Conservation (phyloP, 2,113 vertebrate species). For the Bothrops jararaca region DNA sequence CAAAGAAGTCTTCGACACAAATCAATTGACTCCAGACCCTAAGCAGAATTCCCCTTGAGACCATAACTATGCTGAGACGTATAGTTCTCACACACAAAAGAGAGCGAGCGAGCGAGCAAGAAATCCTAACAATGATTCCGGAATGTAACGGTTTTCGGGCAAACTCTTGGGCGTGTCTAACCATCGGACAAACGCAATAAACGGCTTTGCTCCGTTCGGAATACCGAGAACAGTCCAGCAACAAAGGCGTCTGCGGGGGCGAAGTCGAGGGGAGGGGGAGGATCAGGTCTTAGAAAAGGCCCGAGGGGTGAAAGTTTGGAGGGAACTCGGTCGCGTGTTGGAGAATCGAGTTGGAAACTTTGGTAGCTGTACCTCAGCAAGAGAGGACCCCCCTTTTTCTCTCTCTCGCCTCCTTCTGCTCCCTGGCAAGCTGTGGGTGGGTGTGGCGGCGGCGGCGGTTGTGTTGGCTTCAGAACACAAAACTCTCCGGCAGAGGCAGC, state of each 20-base stretch:
- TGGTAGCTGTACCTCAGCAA: accelerated
- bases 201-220: neutral
- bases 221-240: neutral
- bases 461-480: slow-evolving; percentile 20
- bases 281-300: neutral
- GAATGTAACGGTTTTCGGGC: too few species aligned
- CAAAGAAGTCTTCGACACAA: neutral
- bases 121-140: neutral
- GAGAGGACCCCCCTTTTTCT: neutral
- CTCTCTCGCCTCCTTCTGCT: neutral
- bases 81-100: neutral
- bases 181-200: neutral
- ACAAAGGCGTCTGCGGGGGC: neutral
- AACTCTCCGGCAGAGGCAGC: slow-evolving; percentile 33
- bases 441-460: neutral
- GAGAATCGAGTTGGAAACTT: neutral
- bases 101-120: neutral
- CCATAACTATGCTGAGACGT: neutral
- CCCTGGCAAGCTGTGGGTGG: neutral
- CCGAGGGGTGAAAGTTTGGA: neutral
- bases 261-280: neutral
- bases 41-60: neutral
- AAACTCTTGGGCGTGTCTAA: neutral
- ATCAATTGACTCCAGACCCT: neutral
- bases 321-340: neutral